These are phyloP conservation scores for Pseudorhiza aurosa DNA, from an alignment of 30 jellyfish, hydroid and myxozoan genomes.

Conservation along the genomic window DNA sequence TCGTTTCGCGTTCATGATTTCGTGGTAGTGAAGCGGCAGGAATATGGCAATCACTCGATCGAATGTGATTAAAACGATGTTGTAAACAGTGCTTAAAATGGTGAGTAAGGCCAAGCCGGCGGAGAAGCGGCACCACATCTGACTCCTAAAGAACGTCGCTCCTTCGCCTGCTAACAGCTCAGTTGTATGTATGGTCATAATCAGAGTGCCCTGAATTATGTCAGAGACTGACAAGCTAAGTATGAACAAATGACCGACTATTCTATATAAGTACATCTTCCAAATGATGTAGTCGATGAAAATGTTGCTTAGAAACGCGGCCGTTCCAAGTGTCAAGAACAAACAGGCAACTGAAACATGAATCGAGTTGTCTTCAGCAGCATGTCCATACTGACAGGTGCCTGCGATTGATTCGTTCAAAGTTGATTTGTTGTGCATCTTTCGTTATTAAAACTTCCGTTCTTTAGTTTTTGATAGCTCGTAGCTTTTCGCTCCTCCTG, in stretches of 20 bases:
- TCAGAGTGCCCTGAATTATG: background rate
- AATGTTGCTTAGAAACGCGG: conserved; percentile 8
- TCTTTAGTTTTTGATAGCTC: too few species aligned
- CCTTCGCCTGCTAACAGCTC: background rate
- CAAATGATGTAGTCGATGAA: conserved; percentile 10
- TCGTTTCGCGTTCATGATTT: background rate
- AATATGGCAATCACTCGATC: conserved; percentile 22
- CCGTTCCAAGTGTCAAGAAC: background rate
- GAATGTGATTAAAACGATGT: background rate
- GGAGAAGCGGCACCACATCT: conserved; percentile 10
- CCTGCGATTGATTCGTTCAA: background rate
- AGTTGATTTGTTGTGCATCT: background rate
- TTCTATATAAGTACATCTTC: background rate
- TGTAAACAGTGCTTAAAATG: background rate
- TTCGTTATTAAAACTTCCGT: background rate
- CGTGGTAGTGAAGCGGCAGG: conserved; percentile 9
- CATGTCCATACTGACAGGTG: background rate
- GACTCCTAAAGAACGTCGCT: background rate
- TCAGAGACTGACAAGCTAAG: conserved; percentile 29
- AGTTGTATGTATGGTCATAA: background rate
- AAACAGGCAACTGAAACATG: conserved; percentile 2
- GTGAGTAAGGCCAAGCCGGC: conserved; percentile 7
- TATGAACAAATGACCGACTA: background rate
- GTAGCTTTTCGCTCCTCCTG: too few species aligned
- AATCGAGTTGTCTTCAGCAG: background rate